A percentile compares a stretch with the other conserved stretches of the same genome.
These are phyloP conservation scores for Microtus richardsoni DNA, from an alignment of 2,113 vertebrate genomes.

Conservation along the genomic window DNA sequence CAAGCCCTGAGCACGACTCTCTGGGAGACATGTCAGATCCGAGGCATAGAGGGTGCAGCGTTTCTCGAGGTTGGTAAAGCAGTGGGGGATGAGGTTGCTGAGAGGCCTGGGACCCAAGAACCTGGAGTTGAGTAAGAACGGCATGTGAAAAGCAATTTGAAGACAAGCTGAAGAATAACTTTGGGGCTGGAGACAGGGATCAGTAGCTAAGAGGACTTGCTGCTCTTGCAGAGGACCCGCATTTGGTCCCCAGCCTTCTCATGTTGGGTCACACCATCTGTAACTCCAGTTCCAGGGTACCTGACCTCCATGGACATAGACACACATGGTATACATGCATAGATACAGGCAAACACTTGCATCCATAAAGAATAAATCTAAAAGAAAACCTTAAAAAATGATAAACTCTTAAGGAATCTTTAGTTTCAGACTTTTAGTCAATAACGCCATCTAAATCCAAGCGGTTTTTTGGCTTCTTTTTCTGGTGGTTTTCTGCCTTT, in stretches of 20 bases:
- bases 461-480: background rate
- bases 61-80: background rate
- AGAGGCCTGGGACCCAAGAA: background rate
- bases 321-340: background rate
- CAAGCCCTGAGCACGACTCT: background rate
- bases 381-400: background rate
- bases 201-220: background rate
- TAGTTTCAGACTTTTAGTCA: background rate
- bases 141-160: background rate
- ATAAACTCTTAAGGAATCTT: background rate
- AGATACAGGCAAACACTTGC: background rate
- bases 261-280: background rate
- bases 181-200: background rate
- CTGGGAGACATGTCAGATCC: background rate
- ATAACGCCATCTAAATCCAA: background rate
- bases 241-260: too few species aligned
- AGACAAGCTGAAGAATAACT: background rate
- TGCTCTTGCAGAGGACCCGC: background rate
- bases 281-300: background rate
- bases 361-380: background rate
- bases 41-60: background rate
- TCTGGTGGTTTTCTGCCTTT: background rate
- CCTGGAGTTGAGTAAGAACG: background rate
- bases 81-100: background rate
- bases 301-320: background rate